These are phyloP conservation scores for Lepus europaeus DNA, from an alignment of 2,113 vertebrate genomes.

Conservation along the genomic window DNA sequence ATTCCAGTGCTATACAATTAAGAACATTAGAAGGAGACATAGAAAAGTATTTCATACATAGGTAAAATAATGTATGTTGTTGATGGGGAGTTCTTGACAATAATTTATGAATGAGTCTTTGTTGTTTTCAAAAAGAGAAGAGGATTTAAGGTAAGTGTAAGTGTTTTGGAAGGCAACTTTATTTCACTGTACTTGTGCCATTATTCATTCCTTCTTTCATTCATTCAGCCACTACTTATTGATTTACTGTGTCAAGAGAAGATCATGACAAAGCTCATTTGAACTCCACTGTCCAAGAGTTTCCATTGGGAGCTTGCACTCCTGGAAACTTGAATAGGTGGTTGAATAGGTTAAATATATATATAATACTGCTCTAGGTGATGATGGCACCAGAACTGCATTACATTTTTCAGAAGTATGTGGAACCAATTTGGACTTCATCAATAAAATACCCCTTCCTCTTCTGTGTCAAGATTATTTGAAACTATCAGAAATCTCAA, in stretches of 20 bases:
- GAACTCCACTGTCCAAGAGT: background rate
- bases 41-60: background rate
- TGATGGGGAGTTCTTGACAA: background rate
- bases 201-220: background rate
- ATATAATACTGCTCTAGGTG: background rate
- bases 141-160: conserved; percentile 8
- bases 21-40: background rate
- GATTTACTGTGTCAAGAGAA: background rate
- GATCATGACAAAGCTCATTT: background rate
- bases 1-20: background rate
- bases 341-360: background rate
- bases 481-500: background rate
- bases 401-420: background rate
- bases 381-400: background rate
- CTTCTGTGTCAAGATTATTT: background rate
- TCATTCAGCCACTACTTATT: background rate
- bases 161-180: background rate
- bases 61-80: background rate
- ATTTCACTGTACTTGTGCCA: background rate
- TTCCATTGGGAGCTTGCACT: background rate
- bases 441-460: background rate
- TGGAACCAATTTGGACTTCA: background rate
- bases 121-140: background rate
- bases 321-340: background rate
- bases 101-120: background rate